A percentile compares a stretch with the other conserved stretches of the same genome.
These are phyloP conservation scores for Orius laevigatus DNA, from an alignment of 1,140 invertebrate species.

Conservation along the genomic window DNA sequence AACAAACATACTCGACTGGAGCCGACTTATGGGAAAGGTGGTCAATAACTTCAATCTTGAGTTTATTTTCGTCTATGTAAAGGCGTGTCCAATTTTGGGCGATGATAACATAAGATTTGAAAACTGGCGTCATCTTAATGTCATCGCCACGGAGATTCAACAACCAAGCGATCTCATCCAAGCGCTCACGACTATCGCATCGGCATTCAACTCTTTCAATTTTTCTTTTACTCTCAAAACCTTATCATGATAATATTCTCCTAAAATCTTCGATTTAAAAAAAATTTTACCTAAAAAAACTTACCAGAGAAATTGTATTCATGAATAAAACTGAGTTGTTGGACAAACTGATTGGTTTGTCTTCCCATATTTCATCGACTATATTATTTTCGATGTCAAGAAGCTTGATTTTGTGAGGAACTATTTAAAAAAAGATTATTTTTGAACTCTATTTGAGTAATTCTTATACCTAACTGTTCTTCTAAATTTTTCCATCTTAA, in stretches of 20 bases:
- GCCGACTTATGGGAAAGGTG: neutral
- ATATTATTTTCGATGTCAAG: conserved; percentile 34
- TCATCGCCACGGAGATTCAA: conserved; percentile 53
- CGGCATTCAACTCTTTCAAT: conserved; percentile 30
- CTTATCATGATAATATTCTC: conserved; percentile 30
- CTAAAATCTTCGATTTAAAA: conserved; percentile 20
- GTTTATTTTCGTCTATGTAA: conserved; percentile 27
- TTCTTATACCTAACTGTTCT: too few relatives aligned
- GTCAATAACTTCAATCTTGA: conserved; percentile 22
- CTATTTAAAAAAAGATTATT: conserved; percentile 2
- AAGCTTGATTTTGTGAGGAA: conserved; percentile 24
- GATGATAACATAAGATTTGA: conserved; percentile 43
- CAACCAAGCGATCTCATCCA: conserved; percentile 51
- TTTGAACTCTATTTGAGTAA: neutral
- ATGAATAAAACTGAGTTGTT: conserved; percentile 29
- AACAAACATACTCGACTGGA: conserved; percentile 5
- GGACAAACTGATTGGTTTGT: conserved; percentile 26
- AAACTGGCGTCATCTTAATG: conserved; percentile 46
- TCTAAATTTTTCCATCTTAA: too few relatives aligned
- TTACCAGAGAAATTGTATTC: conserved; percentile 33
- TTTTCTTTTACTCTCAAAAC: conserved; percentile 29
- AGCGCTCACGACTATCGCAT: conserved; percentile 36
- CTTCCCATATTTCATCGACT: conserved; percentile 40
- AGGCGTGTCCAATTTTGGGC: conserved; percentile 25
- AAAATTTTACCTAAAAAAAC: neutral